Evolutionary conservation across 2,888 invertebrate species (phyloP), one percentile per base, ranked within the genome.

Genomic region (Spisula subtruncata): DNA sequence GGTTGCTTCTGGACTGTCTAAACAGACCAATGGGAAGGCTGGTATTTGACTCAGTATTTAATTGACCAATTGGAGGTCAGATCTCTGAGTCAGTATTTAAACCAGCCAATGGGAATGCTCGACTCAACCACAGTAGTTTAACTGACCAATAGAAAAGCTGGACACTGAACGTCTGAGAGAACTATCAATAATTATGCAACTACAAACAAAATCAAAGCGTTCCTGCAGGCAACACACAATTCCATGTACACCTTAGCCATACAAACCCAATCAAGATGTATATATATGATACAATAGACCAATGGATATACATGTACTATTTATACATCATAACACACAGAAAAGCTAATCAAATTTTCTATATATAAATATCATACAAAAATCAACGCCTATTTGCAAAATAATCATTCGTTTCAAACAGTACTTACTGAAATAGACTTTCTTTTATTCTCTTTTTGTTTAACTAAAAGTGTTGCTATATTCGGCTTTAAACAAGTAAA

Each of bases 271-370:
- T 66, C n/a, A 66, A 51, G n/a, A 66, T 6, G 8, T 66, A 66
- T 25, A 12, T 25, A 25, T 8, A 18, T n/a, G 60, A 60, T 60
- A 60, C n/a, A n/a, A 48, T 48, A 12, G 48, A 8, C 48, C n/a
- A 60, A n/a, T n/a, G n/a, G n/a, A n/a, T n/a, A 56, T 66, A 66
- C 8, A 66, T 66, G 25, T 25, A 25, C 25, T 66, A 66, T 56
- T 56, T 56, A 18, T 20, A n/a, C 56, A 41, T 51, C 60, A 66
- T 66, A 25, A 66, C 60, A 66, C 60, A 66, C 60, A 66, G 25
- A 32, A 75, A 18, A 81, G 81, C 81, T 83, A 46, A 83, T 83
- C 66, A 83, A 66, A 83, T 83, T 83, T 83, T 83, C 83, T 35
- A 82, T 56, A 29, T 83, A 66, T 66, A 66, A 41, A 75, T 35